Base-by-base conservation (phyloP, 2,113 vertebrate species). In the Scomber scombrus region DNA sequence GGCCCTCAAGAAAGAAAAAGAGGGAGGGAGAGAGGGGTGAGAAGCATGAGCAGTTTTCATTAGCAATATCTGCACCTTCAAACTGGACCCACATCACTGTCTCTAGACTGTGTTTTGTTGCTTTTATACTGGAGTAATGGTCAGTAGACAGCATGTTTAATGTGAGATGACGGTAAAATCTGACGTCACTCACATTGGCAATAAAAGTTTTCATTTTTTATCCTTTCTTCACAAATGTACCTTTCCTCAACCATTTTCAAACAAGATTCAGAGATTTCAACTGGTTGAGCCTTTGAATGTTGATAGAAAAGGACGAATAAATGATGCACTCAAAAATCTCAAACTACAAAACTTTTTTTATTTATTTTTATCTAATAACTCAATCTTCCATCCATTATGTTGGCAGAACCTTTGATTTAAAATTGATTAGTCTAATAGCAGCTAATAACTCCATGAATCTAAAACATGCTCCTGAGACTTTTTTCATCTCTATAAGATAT, bases 371-470 rank as follows among this genome's bases (percentile, higher is more conserved):
- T 45, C 54, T 74, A 60, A 78, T 82, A 34, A 77, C 67, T 70
- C 62, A 49, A 70, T n/a, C 81, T 55, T 86, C 71, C 81, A 82
- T 90, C 70, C 50, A 81, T 88, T 85, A 82, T 65, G 65, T 80
- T 85, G 80, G 51, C 80, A 83, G 54, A 63, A 82, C 13, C 58
- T 72, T 60, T 75, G 73, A 90, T 85, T 79, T 80, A 73, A 89
- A 91, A 89, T 88, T 78, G 82, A 91, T 89, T 85, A 63, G 57
- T 74, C 76, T 70, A 77, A 87, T 78, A 69, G 72, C 15, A 45
- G 26, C 73, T 81, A 83, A 81, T 76, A 66, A 34, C 66, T 77
- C 64, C 76, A 79, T 73, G 80, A 73, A 85, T 89, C 63, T 73
- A 21, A 67, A 86, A 85, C 51, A 52, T 7, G 50, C 81, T 58